Evolutionary conservation across 2,797 vertebrate species (phyloP), one percentile per base, ranked within the genome.

Genomic region (Gallirallus australis): DNA sequence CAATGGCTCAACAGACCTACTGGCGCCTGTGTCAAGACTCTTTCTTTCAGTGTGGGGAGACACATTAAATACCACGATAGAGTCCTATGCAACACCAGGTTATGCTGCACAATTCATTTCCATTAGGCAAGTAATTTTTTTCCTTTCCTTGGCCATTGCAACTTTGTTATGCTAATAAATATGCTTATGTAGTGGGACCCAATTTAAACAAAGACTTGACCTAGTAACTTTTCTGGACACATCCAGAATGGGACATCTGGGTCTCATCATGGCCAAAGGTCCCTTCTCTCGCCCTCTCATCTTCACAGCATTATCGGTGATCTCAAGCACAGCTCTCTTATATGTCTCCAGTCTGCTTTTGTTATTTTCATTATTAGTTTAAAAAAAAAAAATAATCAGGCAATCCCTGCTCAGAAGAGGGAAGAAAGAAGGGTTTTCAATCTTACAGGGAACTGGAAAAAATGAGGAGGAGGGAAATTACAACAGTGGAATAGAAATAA

Each of bases 1-100:
- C 95, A 96, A 92, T 95, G 92, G 68, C 63, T 93, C 27, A 37
- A 93, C 93, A 97, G 93, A 96, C 95, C 90, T 68, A 77, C 90
- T 93, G 95, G 93, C 60, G 81, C 89, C 95, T 90, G 54, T 64
- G 88, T 95, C 85, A 93, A 73, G 93, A 45, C 85, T 92, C 52
- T 93, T 72, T 95, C 85, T 89, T 94, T 92, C 81, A 93, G 90
- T 0, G 0, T 68, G 45, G 68, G 81, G 86, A 85, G 92, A 93
- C 75, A 87, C 68, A 71, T 96, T 87, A 94, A 92, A 89, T 66
- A 90, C 47, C 59, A 53, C 8, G 73, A 92, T 45, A 33, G 83
- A 94, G 78, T 60, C 78, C 83, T 45, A 6, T 15, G 81, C 78
- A 60, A 89, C 71, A 95, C 81, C 95, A 96, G 94, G 89, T 96